Conservation (phyloP, 2,888 invertebrate genomes). For the Agrochola circellaris region DNA sequence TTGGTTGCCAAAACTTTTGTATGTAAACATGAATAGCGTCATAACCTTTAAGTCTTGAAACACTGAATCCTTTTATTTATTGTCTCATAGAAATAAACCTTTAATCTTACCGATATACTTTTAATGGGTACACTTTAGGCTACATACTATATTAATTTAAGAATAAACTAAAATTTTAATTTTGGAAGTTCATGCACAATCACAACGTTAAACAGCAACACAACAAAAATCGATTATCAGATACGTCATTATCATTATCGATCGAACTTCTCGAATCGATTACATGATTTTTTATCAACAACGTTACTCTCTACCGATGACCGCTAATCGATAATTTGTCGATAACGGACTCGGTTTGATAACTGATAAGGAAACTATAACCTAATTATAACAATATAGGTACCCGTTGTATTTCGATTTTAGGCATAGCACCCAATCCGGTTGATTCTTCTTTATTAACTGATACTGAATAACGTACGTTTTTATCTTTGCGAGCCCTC, state of each 20-base stretch:
- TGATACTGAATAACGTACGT: slow-evolving; percentile 86
- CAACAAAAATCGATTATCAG: slow-evolving; percentile 54
- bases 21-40: slow-evolving; percentile 57
- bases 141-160: neutral
- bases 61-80: slow-evolving; percentile 3
- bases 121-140: neutral
- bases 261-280: slow-evolving; percentile 59
- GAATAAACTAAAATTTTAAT: neutral
- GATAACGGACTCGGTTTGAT: slow-evolving; percentile 50
- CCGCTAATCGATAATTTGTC: slow-evolving; percentile 52
- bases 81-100: neutral
- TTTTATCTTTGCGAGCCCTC: slow-evolving; percentile 78
- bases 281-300: slow-evolving; percentile 44
- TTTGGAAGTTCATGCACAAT: slow-evolving; percentile 38
- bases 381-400: slow-evolving; percentile 74
- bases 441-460: slow-evolving; percentile 77
- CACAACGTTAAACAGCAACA: slow-evolving; percentile 23
- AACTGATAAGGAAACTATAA: slow-evolving; percentile 67
- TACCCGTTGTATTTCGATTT: slow-evolving; percentile 86
- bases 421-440: slow-evolving; percentile 76
- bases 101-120: slow-evolving; percentile 22
- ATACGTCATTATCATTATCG: slow-evolving; percentile 58
- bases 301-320: slow-evolving; percentile 39
- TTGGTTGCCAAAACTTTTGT: slow-evolving; percentile 27
- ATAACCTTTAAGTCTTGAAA: slow-evolving; percentile 43